Conservation (phyloP, 2,888 invertebrate species). For the Blomia tropicalis region DNA sequence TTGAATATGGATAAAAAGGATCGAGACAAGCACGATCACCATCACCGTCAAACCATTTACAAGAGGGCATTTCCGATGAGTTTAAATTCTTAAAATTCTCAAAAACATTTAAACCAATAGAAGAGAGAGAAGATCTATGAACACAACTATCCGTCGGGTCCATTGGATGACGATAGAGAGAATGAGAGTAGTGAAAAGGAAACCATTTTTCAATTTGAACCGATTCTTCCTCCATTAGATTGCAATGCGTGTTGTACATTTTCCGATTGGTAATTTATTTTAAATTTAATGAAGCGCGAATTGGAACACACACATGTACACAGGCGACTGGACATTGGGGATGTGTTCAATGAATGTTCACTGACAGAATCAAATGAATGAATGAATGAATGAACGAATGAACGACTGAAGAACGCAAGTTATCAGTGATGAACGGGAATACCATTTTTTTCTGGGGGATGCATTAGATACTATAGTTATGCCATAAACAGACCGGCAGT, state of each 20-base stretch:
- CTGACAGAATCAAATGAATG: background rate
- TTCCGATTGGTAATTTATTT: background rate
- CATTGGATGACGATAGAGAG: background rate
- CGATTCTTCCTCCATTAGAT: background rate
- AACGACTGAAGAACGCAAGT: too few relatives aligned
- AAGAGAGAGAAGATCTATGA: background rate
- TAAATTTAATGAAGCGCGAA: background rate
- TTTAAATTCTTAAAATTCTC: too few relatives aligned
- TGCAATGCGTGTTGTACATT: background rate
- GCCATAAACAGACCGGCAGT: too few relatives aligned
- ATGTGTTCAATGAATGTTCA: background rate
- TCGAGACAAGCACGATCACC: background rate
- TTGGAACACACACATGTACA: background rate
- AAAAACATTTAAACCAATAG: background rate
- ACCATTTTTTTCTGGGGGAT: too few relatives aligned
- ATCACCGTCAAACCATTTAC: background rate
- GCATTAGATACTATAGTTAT: too few relatives aligned
- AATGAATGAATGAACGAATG: too few relatives aligned
- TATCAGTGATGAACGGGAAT: too few relatives aligned
- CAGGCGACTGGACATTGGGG: background rate
- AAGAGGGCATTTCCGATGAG: too few relatives aligned
- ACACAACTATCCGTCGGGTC: too few relatives aligned
- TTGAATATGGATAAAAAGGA: too few relatives aligned
- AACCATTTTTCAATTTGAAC: background rate
- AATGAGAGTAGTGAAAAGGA: background rate